Evolutionary conservation across 2,888 invertebrate genomes (phyloP), one percentile per base, ranked within the genome.

Genomic region (Chrysopilus asiliformis): DNA sequence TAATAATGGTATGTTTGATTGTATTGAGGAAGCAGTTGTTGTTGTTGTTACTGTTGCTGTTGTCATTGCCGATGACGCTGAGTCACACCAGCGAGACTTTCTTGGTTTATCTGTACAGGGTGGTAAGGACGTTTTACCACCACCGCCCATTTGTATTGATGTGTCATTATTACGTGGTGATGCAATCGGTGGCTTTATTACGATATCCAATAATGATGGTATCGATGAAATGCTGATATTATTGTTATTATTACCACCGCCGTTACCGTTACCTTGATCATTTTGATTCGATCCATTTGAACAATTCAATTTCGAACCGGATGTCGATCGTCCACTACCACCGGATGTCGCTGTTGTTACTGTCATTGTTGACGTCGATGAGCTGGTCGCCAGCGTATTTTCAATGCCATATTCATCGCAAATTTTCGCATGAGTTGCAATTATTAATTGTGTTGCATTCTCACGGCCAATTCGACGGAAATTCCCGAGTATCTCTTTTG

Each of bases 401-500:
- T 60, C 57, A 20, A 58, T 47, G 13, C 60, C 59, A 41, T 57
- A 64, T 40, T 67, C 60, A 14, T 58, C 55, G 38, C 66, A 64
- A 16, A 71, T 52, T 41, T 62, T 62, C 30, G 62, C 64, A 48
- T 72, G 69, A 0, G 68, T 64, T 19, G 63, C 57, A 28, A 65
- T 63, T 45, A 71, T 64, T 53, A 67, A 61, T 29, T 52, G 55
- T 47, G 71, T 58, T 1, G 85, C 84, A 43, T 78, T 77, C 50
- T 86, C 84, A 40, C 85, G 70, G 48, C 78, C 81, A 43, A 87
- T 67, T 39, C 89, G 68, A 28, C 87, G 86, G 50, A 87, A 89
- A 55, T 85, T 84, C n/a, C 89, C 87, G 36, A 89, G 68, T 50
- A 89, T 86, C 63, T 89, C 87, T 60, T 87, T 85, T 2, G 89